A percentile compares a stretch with the other conserved stretches of the same genome.
Conservation (phyloP, 2,113 vertebrate genomes). For the Mastomys natalensis region DNA sequence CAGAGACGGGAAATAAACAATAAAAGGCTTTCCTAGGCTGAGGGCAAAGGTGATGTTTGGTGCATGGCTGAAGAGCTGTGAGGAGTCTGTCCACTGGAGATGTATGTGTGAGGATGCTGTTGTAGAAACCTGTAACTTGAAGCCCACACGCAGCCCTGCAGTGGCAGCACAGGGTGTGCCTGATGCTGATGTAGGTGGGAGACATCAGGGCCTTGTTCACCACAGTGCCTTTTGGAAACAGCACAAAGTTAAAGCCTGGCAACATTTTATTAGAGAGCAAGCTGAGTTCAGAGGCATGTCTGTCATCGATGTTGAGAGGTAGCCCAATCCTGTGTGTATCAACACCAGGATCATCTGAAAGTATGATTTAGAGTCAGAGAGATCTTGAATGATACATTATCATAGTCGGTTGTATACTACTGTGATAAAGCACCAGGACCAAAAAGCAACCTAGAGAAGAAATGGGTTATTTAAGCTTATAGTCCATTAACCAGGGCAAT, state of each 20-base stretch:
- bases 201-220: neutral
- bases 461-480: neutral
- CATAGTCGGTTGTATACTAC: neutral
- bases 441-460: neutral
- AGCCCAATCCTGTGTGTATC: neutral
- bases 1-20: neutral
- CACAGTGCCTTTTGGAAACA: neutral
- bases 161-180: fast-evolving
- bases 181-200: neutral
- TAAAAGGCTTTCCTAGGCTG: neutral
- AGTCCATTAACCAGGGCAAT: neutral
- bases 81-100: neutral
- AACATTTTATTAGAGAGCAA: neutral
- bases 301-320: neutral
- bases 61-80: neutral
- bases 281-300: neutral
- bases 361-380: neutral
- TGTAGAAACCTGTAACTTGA: too few relatives aligned
- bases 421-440: neutral
- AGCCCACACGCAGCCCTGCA: neutral
- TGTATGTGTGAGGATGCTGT: neutral
- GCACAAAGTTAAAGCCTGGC: neutral
- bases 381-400: neutral
- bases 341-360: neutral
- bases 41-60: too few relatives aligned